These are phyloP conservation scores for Ylistrum balloti DNA, from an alignment of 1,140 invertebrate genomes.

Conservation along the genomic window DNA sequence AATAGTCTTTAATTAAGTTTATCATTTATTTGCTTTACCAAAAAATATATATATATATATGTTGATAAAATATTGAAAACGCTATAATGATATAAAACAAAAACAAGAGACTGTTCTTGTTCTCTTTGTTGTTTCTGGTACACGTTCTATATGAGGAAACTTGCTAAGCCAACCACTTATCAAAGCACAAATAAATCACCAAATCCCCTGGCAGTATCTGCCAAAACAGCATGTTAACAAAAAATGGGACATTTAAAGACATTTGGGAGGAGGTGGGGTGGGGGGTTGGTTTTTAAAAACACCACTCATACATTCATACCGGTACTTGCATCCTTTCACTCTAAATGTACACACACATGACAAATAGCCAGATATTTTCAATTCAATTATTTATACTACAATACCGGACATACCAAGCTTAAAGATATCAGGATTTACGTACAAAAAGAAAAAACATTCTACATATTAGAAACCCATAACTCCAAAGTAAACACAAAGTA, in stretches of 20 bases:
- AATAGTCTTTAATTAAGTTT: background rate
- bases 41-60: background rate
- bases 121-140: background rate
- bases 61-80: slow-evolving; percentile 6
- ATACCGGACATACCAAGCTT: too few relatives aligned
- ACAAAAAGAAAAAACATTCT: too few relatives aligned
- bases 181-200: slow-evolving; percentile 15
- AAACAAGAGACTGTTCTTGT: background rate
- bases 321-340: background rate
- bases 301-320: background rate
- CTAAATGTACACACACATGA: background rate
- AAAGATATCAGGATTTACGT: too few relatives aligned
- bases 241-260: background rate
- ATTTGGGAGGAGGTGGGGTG: background rate
- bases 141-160: background rate
- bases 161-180: background rate
- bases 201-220: background rate
- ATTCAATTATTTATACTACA: too few relatives aligned
- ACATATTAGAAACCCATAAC: too few relatives aligned
- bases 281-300: slow-evolving; percentile 5
- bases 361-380: background rate
- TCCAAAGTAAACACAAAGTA: too few relatives aligned
- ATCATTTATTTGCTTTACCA: too few relatives aligned
- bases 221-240: background rate
- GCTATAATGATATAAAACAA: background rate